phyloP scores from a whole-genome alignment of 2,888 invertebrate genomes.

The Podabrus alpinus region DNA sequence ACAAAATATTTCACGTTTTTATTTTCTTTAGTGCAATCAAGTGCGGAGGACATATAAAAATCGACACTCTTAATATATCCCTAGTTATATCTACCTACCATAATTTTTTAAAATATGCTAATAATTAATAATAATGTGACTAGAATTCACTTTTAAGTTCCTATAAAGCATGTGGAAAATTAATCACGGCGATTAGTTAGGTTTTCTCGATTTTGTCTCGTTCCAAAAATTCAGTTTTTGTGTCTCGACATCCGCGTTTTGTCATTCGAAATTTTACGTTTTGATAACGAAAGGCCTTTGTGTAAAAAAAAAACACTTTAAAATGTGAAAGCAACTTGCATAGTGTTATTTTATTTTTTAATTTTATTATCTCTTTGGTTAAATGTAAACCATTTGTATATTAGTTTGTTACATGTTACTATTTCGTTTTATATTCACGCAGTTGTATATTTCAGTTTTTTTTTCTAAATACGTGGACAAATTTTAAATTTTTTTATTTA shows the following conservation, averaged over 20 bases:
- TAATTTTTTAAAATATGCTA: neutral
- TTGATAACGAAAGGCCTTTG: neutral
- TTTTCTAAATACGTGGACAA: neutral
- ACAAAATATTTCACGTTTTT: neutral
- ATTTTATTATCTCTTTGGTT: slow-evolving; percentile 1
- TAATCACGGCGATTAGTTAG: neutral
- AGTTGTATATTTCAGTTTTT: neutral
- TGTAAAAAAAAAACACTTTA: neutral
- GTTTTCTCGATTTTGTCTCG: neutral
- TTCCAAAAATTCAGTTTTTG: neutral
- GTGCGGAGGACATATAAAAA: neutral
- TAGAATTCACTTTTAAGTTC: neutral
- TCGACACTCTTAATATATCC: neutral
- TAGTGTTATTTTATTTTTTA: slow-evolving; percentile 2
- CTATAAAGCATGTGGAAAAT: neutral
- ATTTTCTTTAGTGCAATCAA: neutral
- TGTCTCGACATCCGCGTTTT: neutral
- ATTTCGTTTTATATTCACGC: neutral
- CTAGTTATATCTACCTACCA: neutral
- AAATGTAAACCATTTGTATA: neutral
- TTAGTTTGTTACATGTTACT: neutral
- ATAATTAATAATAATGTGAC: neutral
- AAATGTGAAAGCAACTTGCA: neutral
- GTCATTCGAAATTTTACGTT: neutral
- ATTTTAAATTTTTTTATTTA: neutral